phyloP scores from a whole-genome alignment of 2,797 vertebrate species.

The Pseudopleuronectes americanus region DNA sequence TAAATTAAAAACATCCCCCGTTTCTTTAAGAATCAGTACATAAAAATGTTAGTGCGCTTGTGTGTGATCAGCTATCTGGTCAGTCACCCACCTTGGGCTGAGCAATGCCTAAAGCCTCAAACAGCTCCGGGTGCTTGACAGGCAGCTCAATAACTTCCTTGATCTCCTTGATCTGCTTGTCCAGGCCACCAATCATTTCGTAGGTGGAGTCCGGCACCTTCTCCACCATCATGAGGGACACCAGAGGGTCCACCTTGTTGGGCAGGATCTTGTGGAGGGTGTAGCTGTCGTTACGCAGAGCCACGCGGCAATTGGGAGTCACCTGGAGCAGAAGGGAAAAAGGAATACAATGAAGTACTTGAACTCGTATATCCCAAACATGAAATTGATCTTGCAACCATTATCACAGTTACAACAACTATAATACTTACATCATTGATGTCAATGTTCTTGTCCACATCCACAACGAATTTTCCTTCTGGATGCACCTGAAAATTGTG shows the following conservation, averaged over 20 bases:
- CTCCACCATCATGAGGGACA: conserved; percentile 99
- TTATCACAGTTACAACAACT: background rate
- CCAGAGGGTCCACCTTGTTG: conserved; percentile 98
- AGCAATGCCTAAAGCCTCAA: conserved; percentile 96
- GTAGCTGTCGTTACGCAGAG: conserved; percentile 97
- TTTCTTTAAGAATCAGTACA: too few species aligned
- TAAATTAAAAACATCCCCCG: too few species aligned
- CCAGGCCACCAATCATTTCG: conserved; percentile 98
- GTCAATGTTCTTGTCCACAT: conserved; percentile 99
- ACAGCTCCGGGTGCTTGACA: conserved; percentile 97
- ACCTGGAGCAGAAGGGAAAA: conserved; percentile 81
- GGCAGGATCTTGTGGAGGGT: conserved; percentile 98
- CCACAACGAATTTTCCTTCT: conserved; percentile 98
- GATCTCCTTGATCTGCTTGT: conserved; percentile 99
- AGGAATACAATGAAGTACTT: too few species aligned
- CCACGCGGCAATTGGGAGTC: conserved; percentile 97
- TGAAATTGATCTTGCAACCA: background rate
- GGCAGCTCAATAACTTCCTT: conserved; percentile 99
- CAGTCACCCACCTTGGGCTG: conserved; percentile 91
- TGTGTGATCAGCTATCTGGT: background rate
- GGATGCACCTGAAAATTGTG: conserved; percentile 90
- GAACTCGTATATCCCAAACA: too few species aligned
- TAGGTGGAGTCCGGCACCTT: conserved; percentile 99
- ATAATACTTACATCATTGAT: conserved; percentile 94
- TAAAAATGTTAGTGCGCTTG: background rate